Evolutionary conservation across 2,888 invertebrate species (phyloP), one percentile per base, ranked within the genome.

Genomic region (Pandemis heparana): DNA sequence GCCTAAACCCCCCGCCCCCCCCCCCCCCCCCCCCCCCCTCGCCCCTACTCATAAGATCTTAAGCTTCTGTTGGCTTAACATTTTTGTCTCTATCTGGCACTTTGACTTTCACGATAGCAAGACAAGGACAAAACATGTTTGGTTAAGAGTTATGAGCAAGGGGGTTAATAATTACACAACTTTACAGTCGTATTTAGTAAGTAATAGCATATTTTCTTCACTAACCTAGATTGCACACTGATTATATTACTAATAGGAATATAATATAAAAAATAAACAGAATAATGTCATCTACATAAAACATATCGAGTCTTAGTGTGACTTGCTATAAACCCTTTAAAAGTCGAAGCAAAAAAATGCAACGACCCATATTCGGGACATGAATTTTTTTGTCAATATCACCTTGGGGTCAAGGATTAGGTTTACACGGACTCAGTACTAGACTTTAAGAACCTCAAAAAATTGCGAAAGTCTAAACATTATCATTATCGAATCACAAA

Each of bases 141-240:
- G 23, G 0, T n/a, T 48, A 48, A 7, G 14, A 48, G 0, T n/a
- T 48, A 48, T n/a, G 14, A 48, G n/a, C n/a, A 14, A 5, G 48
- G 8, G 8, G 18, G 18, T 18, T 53, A 59, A 23, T 48, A 59
- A 18, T 9, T 48, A 71, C 12, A 48, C 8, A 59, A 14, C 1
- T 38, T 60, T 60, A n/a, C 8, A 18, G 32, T 38, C 38, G 14
- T 60, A 32, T 38, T 59, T 59, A 60, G 59, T 56, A 66, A 56
- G 56, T 61, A 61, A 14, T 71, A 65, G 60, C 18, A 32, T 65
- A 53, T 14, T 32, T 65, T 18, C 23, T 68, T 63, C 16, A 73
- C 41, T 73, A 71, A 71, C 63, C 74, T 74, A 74, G 16, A 74
- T 74, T 74, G 74, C 74, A 74, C 74, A 70, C 73, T 38, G 38